Evolutionary conservation across 1,140 invertebrate species (phyloP), one percentile per base, ranked within the genome.

Genomic region (Cydia amplana): DNA sequence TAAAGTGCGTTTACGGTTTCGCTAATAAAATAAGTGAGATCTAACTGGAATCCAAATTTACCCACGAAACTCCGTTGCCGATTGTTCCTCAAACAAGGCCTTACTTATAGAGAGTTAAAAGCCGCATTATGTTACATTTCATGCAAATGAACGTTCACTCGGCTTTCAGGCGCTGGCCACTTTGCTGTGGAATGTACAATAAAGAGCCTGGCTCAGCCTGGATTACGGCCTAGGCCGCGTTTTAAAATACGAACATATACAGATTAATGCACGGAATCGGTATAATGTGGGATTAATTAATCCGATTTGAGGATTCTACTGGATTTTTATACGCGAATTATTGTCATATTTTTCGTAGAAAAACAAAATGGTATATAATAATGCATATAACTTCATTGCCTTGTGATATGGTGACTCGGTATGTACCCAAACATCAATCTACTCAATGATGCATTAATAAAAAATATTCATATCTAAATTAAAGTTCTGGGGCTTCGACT

Each of bases 171-270:
- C 75, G 80, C 78, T 78, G 77, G 79, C 75, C 80, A 80, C 80
- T 83, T 83, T 80, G 79, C 80, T 75, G 74, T 73, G 75, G 76
- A 82, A 80, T 82, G 80, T 81, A 81, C 77, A 83, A 82, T 82
- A 82, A 82, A 83, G 74, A 55, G 65, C 74, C 70, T 16, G 78
- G 77, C 76, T 76, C 77, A 77, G 77, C 72, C 60, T 72, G 80
- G 80, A 77, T 81, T 81, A 81, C 74, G 78, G 78, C 67, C 78
- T 77, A 75, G 72, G 64, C 67, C 75, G 74, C 78, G 74, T 76
- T 81, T 78, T 79, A 80, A 75, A 36, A 70, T 73, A 10, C 40
- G 43, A 25, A 16, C 16, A 25, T 73, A 18, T 70, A 70, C 32
- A 10, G 23, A 40, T 70, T 36, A n/a, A 70, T 60, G 10, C 20